Evolutionary conservation across 2,888 invertebrate genomes (phyloP).

Genomic region (Ditylenchus weischeri): DNA sequence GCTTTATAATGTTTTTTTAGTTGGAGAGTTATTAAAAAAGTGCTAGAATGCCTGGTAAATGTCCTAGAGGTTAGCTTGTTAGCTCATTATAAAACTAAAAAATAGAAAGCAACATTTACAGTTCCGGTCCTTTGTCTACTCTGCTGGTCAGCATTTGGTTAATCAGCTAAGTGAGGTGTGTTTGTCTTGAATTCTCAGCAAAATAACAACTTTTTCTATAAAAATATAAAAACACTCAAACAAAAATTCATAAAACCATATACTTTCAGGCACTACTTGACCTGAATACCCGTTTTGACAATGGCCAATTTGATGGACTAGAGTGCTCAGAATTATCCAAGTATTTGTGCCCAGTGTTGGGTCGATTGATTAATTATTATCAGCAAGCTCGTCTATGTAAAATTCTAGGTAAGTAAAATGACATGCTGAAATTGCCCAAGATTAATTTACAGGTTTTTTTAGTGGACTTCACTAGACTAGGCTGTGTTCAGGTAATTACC

Average conservation of each 20-base stretch:
- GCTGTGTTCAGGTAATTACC: conserved; percentile 20
- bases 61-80: conserved; percentile 26
- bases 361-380: conserved; percentile 31
- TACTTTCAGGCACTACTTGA: conserved; percentile 17
- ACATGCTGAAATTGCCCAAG: too few relatives aligned
- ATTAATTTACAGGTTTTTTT: too few relatives aligned
- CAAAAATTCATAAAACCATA: too few relatives aligned
- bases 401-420: conserved; percentile 18
- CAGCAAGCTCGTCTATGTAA: conserved; percentile 16
- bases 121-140: conserved; percentile 29
- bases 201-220: too few relatives aligned
- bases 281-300: conserved; percentile 12
- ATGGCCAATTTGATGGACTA: background rate
- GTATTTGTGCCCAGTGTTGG: conserved; percentile 39
- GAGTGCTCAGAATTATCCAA: conserved; percentile 25
- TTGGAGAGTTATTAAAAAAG: conserved; percentile 28
- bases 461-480: background rate
- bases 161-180: conserved; percentile 18
- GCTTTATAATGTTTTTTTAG: conserved; percentile 18
- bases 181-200: background rate
- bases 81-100: too few relatives aligned
- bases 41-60: conserved; percentile 31
- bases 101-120: too few relatives aligned
- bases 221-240: too few relatives aligned
- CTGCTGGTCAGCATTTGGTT: conserved; percentile 27